Conservation (phyloP, 2,888 invertebrate genomes). For the Podabrus alpinus region DNA sequence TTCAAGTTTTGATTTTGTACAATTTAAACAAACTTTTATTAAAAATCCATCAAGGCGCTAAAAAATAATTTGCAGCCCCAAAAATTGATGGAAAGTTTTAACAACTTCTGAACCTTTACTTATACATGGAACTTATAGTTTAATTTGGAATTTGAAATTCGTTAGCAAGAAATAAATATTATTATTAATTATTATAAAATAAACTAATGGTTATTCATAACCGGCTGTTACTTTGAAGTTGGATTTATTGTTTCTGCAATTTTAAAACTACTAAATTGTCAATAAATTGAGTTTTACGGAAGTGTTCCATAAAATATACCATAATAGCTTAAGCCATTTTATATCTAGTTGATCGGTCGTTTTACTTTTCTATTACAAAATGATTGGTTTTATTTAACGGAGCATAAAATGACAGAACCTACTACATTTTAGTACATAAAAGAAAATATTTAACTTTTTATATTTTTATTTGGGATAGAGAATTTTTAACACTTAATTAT, state of each 20-base stretch:
- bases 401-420: not conserved
- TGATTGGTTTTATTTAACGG: not conserved
- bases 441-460: not conserved
- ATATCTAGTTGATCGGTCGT: not conserved
- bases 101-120: too few species aligned
- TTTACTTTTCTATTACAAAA: not conserved
- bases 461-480: not conserved
- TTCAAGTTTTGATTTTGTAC: too few species aligned
- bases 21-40: too few species aligned
- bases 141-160: too few species aligned
- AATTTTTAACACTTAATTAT: not conserved
- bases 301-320: not conserved
- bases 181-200: too few species aligned
- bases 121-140: too few species aligned
- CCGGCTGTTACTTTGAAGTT: not conserved
- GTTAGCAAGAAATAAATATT: too few species aligned
- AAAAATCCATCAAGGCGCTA: too few species aligned
- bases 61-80: too few species aligned
- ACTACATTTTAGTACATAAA: not conserved
- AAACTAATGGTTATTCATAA: not conserved
- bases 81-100: too few species aligned
- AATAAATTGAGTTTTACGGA: not conserved
- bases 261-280: not conserved
- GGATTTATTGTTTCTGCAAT: not conserved
- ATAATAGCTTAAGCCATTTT: not conserved